Percentiles rank a stretch among this genome's conserved stretches.
Conservation (phyloP, 1,140 invertebrate species). For the Neodiprion virginianus region DNA sequence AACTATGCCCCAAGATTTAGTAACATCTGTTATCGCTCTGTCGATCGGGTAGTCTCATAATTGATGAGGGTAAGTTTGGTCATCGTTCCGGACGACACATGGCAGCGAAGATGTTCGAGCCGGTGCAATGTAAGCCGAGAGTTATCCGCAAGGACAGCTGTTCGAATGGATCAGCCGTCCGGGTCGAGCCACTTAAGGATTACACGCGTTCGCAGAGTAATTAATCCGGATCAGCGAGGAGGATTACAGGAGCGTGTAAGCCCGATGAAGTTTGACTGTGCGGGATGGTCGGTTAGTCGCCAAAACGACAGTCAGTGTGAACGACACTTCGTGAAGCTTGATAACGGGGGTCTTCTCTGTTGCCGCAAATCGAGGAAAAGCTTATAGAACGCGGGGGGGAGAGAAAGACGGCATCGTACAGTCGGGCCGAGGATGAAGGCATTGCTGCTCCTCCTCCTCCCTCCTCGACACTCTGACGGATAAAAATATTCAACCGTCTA, state of each 20-base stretch:
- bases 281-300: too few species aligned
- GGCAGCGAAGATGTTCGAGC: too few species aligned
- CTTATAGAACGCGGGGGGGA: too few species aligned
- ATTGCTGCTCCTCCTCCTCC: background rate
- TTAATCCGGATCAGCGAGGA: background rate
- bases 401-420: slow-evolving; percentile 12
- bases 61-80: background rate
- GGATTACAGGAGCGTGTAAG: background rate
- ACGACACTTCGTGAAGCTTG: too few species aligned
- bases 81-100: background rate
- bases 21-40: background rate
- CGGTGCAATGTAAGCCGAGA: background rate
- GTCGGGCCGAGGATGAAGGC: background rate
- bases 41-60: background rate
- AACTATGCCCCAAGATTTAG: background rate
- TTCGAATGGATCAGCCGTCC: background rate
- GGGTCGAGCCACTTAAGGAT: background rate
- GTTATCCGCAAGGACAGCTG: slow-evolving; percentile 1
- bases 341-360: too few species aligned
- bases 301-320: too few species aligned
- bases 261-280: background rate
- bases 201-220: background rate
- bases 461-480: slow-evolving; percentile 35
- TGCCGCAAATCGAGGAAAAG: too few species aligned
- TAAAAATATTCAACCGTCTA: slow-evolving; percentile 44